A percentile compares a stretch with the other conserved stretches of the same genome.
Evolutionary conservation across 2,797 vertebrate genomes (phyloP).

Genomic region (Hoplostethus mediterraneus): DNA sequence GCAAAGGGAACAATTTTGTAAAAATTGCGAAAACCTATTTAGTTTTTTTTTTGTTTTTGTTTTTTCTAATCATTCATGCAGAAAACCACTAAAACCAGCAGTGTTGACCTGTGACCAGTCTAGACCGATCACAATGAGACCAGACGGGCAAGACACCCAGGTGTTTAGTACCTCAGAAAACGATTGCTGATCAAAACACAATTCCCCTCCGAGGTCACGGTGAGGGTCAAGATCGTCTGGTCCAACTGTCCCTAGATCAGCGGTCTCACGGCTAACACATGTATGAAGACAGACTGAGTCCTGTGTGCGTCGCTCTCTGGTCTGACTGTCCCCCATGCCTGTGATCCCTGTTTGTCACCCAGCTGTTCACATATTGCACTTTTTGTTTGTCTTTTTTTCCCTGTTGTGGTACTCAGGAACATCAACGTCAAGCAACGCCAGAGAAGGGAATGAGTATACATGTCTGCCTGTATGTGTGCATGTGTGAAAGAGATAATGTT

Average conservation of each 20-base stretch:
- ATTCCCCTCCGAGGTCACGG: no score
- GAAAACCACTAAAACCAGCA: no score
- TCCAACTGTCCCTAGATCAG: neutral
- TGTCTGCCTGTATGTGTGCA: slow-evolving; percentile 47
- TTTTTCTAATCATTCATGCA: no score
- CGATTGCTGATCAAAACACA: no score
- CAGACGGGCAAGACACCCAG: no score
- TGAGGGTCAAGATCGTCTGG: no score
- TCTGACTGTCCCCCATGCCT: slow-evolving; percentile 27
- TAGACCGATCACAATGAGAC: no score
- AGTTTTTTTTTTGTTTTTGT: no score
- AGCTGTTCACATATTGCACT: slow-evolving; percentile 56
- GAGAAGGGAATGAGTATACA: slow-evolving; percentile 50
- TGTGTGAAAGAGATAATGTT: slow-evolving; percentile 12
- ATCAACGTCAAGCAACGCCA: slow-evolving; percentile 55
- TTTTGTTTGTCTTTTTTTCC: slow-evolving; percentile 48
- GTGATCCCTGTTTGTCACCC: slow-evolving; percentile 36
- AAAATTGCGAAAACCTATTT: neutral
- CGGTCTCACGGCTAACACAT: neutral
- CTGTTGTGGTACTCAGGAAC: slow-evolving; percentile 74
- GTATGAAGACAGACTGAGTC: neutral
- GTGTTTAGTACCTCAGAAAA: no score
- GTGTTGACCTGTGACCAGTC: no score
- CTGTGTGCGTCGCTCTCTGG: slow-evolving; percentile 12
- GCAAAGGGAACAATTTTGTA: neutral